These are phyloP conservation scores for Rhyacophila evoluta DNA, from an alignment of 2,888 invertebrate genomes.

Conservation along the genomic window DNA sequence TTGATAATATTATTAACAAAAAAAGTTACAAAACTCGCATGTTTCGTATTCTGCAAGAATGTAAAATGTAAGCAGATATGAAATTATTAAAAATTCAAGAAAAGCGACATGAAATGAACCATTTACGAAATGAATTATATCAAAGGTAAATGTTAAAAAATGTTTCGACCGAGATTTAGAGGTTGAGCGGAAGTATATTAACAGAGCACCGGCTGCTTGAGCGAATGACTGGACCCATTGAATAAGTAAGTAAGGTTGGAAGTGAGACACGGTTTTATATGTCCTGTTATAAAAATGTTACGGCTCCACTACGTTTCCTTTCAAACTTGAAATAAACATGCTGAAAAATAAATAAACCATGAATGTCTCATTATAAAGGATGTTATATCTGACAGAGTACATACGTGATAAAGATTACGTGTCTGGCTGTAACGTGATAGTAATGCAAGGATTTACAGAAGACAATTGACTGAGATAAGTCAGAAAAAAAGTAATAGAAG, in stretches of 20 bases:
- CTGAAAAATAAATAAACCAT: not conserved
- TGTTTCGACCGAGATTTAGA: not conserved
- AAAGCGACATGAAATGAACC: too few species aligned
- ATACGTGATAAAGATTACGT: not conserved
- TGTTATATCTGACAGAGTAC: not conserved
- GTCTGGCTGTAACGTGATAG: not conserved
- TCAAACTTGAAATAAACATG: conserved; percentile 3
- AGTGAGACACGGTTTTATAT: conserved; percentile 7
- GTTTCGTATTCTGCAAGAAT: too few species aligned
- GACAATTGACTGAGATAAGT: too few species aligned
- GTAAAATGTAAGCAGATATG: too few species aligned
- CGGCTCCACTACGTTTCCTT: not conserved
- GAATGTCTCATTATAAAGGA: not conserved
- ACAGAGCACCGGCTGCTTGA: not conserved
- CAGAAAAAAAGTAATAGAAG: too few species aligned
- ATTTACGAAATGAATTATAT: too few species aligned
- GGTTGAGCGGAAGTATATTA: not conserved
- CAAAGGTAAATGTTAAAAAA: too few species aligned
- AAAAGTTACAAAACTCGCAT: too few species aligned
- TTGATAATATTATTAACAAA: too few species aligned
- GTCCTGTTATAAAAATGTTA: conserved; percentile 22
- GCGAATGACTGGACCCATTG: not conserved
- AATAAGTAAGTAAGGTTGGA: not conserved
- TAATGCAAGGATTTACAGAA: too few species aligned
- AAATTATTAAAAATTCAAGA: too few species aligned